Evolutionary conservation across 2,888 invertebrate genomes (phyloP), one percentile per base, ranked within the genome.

Genomic region (Cryptocephalus moraei): DNA sequence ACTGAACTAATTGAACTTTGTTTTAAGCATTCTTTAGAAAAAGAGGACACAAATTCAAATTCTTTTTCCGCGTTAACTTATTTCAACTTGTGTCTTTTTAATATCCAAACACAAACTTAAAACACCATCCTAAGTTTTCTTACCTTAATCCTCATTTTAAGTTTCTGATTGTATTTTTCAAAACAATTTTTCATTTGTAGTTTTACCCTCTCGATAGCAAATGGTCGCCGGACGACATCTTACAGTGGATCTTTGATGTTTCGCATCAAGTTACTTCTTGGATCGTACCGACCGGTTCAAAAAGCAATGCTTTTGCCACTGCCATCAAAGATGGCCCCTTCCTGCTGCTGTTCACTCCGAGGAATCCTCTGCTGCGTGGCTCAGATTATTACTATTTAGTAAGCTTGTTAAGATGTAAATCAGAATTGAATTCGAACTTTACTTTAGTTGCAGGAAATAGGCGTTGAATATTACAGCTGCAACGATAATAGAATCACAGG

Each of bases 331-430:
- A 78, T 34, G 84, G 82, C 45, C 86, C 91, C 2, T 78, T 84
- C 39, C 68, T 91, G 36, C 74, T 91, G 54, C 68, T 91, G 46
- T 90, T 91, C 61, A 86, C 88, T 1, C 87, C 89, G 8, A 73
- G 82, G 49, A 85, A 86, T 68, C 82, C 86, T n/a, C 70, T 86
- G 38, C 75, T 78, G 60, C 69, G 73, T 45, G 74, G 77, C 54
- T 76, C 80, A 58, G 82, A 84, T 43, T 78, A 82, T 59, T 86
- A 82, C 65, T 74, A 81, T 57, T 71, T 88, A 78, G 88, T 88
- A 73, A 75, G 68, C 62, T 8, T 39, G 36, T 39, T 51, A 36
- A 2, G 10, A 40, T 43, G n/a, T 32, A 13, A n/a, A 12, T 39
- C 14, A 41, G 44, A 41, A 42, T 33, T 39, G 22, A 22, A 22